Evolutionary conservation across 2,888 invertebrate species (phyloP).

Genomic region (Acanthosepion esculentum): DNA sequence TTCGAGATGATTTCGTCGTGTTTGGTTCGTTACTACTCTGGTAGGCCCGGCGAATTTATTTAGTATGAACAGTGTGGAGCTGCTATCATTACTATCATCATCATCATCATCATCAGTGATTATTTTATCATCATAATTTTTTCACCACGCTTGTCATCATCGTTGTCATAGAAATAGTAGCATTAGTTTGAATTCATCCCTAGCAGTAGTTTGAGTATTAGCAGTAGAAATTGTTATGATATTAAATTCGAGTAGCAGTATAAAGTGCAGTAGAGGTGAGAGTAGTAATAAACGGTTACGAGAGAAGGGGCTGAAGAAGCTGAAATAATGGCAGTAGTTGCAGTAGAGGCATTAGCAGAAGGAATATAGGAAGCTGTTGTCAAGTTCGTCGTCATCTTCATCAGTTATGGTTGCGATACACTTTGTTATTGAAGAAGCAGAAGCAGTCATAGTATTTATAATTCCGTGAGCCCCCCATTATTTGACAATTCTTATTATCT

Average conservation of each 20-base stretch:
- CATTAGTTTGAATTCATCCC: background rate
- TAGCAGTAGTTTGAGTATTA: background rate
- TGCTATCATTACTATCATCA: background rate
- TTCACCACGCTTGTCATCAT: background rate
- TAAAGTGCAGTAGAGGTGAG: background rate
- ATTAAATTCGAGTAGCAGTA: background rate
- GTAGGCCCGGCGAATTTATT: background rate
- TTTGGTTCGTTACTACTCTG: background rate
- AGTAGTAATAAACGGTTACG: background rate
- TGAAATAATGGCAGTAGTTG: background rate
- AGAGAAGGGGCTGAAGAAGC: background rate
- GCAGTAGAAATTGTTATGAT: constrained; percentile 36
- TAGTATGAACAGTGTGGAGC: background rate
- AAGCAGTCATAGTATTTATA: background rate
- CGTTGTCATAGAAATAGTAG: background rate
- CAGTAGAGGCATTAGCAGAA: constrained; percentile 23
- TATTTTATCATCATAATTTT: background rate
- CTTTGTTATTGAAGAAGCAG: background rate
- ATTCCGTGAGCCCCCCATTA: background rate
- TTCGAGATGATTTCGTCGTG: too few species aligned
- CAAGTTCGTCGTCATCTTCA: background rate
- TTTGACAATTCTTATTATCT: too few species aligned
- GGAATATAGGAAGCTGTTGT: background rate
- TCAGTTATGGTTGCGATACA: background rate
- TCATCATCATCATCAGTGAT: background rate